Base-by-base conservation (phyloP, 1,140 invertebrate genomes). In the Macrobrachium rosenbergii region DNA sequence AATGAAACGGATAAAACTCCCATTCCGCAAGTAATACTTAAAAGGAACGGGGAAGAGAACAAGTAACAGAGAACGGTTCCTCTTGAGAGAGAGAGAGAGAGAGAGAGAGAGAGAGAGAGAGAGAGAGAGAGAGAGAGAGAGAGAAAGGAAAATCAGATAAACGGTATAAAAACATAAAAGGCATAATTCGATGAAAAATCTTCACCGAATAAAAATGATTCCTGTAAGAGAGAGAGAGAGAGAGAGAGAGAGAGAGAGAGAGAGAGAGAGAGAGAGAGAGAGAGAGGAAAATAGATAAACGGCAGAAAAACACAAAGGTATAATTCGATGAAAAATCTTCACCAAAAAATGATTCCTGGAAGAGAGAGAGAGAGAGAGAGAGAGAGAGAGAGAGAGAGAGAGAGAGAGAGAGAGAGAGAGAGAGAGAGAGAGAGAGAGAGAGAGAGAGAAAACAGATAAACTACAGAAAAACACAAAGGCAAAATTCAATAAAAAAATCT, bases 241-340 rank as follows among this genome's bases (percentile, higher is more conserved):
- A 76, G 21, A 75, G 72, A 75, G 21, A 75, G 72, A 75, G 21
- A 75, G 72, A 75, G 21, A 75, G 28, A 75, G 72, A 75, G 72
- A 75, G 14, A 73, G 67, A 73, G 72, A 73, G 14, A 73, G 72
- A 73, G 14, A 73, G 72, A 23, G 14, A 73, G 72, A 69, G 67
- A 69, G 67, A 69, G 67, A 69, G 67, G 37, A 28, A 69, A 28
- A 69, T n/a, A 69, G 67, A 69, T n/a, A 69, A 28, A 69, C n/a
- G 43, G 19, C 23, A 75, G 17, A 16, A 37, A 75, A 37, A 45
- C 43, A 75, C 16, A 75, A 28, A 37, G 43, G 6, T 75, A 3
- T 12, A 21, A 7, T 19, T 10, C 19, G 8, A 7, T 72, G 67
- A 2, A 75, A 37, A 37, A 37, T 75, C 19, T 75, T 28, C 11